Percentiles rank a stretch among this genome's conserved stretches.
phyloP scores from a whole-genome alignment of 2,888 invertebrate species.

The Polymixis lichenea region DNA sequence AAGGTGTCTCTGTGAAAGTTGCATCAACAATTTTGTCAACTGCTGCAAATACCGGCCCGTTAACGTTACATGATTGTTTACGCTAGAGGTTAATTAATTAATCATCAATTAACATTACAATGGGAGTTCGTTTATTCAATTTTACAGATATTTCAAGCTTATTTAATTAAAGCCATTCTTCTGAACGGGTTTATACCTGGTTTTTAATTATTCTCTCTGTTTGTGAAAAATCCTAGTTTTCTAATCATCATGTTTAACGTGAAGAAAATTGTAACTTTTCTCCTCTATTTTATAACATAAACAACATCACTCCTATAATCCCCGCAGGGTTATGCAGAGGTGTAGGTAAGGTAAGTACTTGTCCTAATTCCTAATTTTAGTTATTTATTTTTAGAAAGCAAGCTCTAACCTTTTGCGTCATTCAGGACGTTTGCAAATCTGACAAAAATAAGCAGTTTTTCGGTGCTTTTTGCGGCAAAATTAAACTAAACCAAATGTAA shows the following conservation, averaged over 20 bases:
- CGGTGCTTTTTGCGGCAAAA: too few relatives aligned
- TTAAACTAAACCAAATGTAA: too few relatives aligned
- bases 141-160: slow-evolving; percentile 19
- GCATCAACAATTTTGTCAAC: slow-evolving; percentile 70
- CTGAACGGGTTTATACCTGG: not conserved
- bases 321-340: not conserved
- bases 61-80: slow-evolving; percentile 49
- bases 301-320: not conserved
- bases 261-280: not conserved
- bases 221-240: not conserved
- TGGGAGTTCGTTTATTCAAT: slow-evolving; percentile 31
- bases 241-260: not conserved
- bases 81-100: slow-evolving; percentile 19
- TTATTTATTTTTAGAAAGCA: not conserved
- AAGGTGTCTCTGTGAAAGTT: slow-evolving; percentile 74
- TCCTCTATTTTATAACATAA: not conserved
- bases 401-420: not conserved
- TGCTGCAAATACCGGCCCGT: slow-evolving; percentile 31
- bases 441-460: too few relatives aligned
- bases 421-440: not conserved
- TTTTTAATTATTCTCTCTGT: not conserved
- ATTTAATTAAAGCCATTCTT: slow-evolving; percentile 15
- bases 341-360: not conserved
- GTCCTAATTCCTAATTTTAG: not conserved
- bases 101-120: slow-evolving; percentile 26